A percentile compares a stretch with the other conserved stretches of the same genome.
These are phyloP conservation scores for Micrasema longulum DNA, from an alignment of 1,140 invertebrate genomes.

Conservation along the genomic window DNA sequence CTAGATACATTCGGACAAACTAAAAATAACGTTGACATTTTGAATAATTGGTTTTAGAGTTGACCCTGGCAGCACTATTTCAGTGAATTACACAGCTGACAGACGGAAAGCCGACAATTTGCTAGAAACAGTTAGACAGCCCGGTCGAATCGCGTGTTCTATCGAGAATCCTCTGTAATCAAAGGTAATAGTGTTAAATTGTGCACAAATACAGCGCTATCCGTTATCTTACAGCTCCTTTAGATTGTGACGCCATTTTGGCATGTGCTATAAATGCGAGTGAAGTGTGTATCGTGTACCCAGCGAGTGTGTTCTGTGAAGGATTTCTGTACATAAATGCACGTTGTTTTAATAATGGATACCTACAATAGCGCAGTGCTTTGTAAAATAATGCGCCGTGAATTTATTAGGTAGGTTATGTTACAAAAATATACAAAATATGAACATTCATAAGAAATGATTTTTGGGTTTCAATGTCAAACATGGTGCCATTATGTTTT, in stretches of 20 bases:
- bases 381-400: constrained; percentile 8
- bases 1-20: no score
- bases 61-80: constrained; percentile 19
- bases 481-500: constrained; percentile 16
- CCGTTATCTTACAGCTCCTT: constrained; percentile 5
- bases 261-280: constrained; percentile 14
- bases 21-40: no score
- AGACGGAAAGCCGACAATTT: constrained; percentile 28
- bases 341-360: constrained; percentile 15
- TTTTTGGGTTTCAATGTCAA: constrained; percentile 9
- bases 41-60: no score
- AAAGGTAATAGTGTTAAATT: constrained; percentile 12
- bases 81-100: constrained; percentile 13
- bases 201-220: constrained; percentile 8
- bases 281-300: constrained; percentile 21
- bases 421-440: constrained; percentile 6
- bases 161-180: background rate
- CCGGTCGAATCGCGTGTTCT: constrained; percentile 10
- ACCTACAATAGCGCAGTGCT: constrained; percentile 12
- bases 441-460: background rate
- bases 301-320: constrained; percentile 7
- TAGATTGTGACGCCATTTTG: constrained; percentile 21
- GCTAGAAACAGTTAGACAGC: constrained; percentile 27
- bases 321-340: background rate
- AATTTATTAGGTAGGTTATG: constrained; percentile 30